Percentiles rank a stretch among this genome's conserved stretches.
Evolutionary conservation across 2,797 vertebrate species (phyloP).

Genomic region (Catostomus latipinnis): DNA sequence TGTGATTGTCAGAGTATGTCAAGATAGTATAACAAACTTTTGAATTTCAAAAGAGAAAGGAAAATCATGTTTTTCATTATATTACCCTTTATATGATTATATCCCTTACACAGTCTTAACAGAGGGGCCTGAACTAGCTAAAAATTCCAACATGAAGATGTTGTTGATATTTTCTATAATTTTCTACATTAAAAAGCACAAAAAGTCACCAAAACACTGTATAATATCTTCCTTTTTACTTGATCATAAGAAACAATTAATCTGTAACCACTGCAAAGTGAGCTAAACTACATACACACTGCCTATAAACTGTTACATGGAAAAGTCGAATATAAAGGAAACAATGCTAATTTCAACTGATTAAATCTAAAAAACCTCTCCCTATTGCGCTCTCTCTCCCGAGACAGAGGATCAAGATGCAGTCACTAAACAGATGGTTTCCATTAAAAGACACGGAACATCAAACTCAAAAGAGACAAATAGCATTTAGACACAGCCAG

Average conservation of each 20-base stretch:
- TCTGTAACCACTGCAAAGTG: constrained; percentile 9
- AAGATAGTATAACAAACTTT: no score
- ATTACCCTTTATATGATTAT: background rate
- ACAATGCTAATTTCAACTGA: constrained; percentile 9
- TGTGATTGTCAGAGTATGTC: no score
- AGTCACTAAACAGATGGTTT: constrained; percentile 59
- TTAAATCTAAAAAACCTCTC: constrained; percentile 1
- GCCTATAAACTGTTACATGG: background rate
- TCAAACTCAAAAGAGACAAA: constrained; percentile 51
- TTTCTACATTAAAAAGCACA: constrained; percentile 4
- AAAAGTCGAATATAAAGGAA: background rate
- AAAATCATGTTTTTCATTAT: background rate
- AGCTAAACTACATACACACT: background rate
- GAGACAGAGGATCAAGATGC: constrained; percentile 17
- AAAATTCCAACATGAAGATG: background rate
- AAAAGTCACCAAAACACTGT: background rate
- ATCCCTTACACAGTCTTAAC: background rate
- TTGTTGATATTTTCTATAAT: background rate
- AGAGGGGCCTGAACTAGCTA: background rate
- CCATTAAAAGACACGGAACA: constrained; percentile 30
- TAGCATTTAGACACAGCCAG: constrained; percentile 20
- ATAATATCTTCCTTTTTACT: background rate
- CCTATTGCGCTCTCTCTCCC: background rate
- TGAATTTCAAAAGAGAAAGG: no score
- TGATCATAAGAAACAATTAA: background rate